Evolutionary conservation across 2,113 vertebrate genomes (phyloP).

Genomic region (Dermatemys mawii): DNA sequence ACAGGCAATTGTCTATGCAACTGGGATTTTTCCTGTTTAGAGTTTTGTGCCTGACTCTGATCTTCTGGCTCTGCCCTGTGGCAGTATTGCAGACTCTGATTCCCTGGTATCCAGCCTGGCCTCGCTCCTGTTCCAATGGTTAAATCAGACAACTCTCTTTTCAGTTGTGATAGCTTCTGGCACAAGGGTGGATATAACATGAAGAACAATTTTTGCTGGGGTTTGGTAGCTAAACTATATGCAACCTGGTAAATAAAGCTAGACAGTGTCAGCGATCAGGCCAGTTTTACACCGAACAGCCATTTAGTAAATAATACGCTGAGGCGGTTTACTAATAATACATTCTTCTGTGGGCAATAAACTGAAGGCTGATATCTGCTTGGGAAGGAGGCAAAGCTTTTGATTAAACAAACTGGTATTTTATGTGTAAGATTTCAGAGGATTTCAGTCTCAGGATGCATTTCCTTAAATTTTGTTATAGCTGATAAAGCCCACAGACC

Average conservation of each 20-base stretch:
- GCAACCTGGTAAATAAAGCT: neutral
- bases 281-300: neutral
- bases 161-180: neutral
- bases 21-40: no score
- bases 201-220: constrained; percentile 19
- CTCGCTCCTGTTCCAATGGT: no score
- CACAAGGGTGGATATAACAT: constrained; percentile 3
- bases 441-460: neutral
- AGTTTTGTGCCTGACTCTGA: no score
- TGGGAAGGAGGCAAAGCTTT: constrained; percentile 31
- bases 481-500: constrained; percentile 42
- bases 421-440: constrained; percentile 59
- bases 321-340: neutral
- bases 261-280: neutral
- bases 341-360: constrained; percentile 29
- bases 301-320: neutral
- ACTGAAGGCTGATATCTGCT: constrained; percentile 23
- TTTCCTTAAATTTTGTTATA: constrained; percentile 41
- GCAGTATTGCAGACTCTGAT: no score
- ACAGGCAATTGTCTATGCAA: no score
- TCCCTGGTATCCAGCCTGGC: no score
- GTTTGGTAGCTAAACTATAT: constrained; percentile 5
- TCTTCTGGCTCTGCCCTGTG: no score
- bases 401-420: constrained; percentile 30
- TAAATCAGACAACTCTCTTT: no score